Evolutionary conservation across 1,140 invertebrate genomes (phyloP), one percentile per base, ranked within the genome.

Genomic region (Frieseomelitta varia): DNA sequence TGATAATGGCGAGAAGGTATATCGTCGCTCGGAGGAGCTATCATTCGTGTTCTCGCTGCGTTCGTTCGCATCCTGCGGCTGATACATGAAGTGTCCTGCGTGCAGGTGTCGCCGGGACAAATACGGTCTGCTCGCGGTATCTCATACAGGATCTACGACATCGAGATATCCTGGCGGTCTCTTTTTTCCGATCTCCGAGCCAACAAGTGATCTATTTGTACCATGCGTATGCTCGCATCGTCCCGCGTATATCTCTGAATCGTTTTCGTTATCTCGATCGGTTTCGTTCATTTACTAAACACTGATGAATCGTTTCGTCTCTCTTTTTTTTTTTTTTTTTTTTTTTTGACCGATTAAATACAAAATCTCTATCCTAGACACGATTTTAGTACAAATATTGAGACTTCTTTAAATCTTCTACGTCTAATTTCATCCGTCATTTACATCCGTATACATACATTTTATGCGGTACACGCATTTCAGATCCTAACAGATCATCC

Each of bases 71-170:
- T 84, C 81, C 85, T 47, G 69, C 30, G 75, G 71, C 90, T 92
- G 91, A 92, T 91, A 91, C 91, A 90, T 88, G 90, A 88, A 87
- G 86, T 87, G 87, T 90, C 92, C 71, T 79, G 90, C 88, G 87
- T 86, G 91, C 92, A 93, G 92, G 92, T 93, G 91, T 92, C 90
- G 87, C 88, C 39, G 15, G 73, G 89, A 93, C 91, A 93, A 93
- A 92, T 92, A 89, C 85, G 81, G 84, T 83, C 84, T 65, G 69
- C 80, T 80, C 79, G 71, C 27, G 58, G 77, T 92, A 92, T 92
- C 91, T 91, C 87, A 74, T 51, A 14, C 61, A 73, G 87, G 87
- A 92, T 92, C 91, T 92, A 90, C 92, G 91, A 90, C 87, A 91
- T 92, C 85, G 81, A 72, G 90, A 89, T 91, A 90, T 79, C 89